Evolutionary conservation across 2,888 invertebrate genomes (phyloP), one percentile per base, ranked within the genome.

Genomic region (Drosophila mimica): DNA sequence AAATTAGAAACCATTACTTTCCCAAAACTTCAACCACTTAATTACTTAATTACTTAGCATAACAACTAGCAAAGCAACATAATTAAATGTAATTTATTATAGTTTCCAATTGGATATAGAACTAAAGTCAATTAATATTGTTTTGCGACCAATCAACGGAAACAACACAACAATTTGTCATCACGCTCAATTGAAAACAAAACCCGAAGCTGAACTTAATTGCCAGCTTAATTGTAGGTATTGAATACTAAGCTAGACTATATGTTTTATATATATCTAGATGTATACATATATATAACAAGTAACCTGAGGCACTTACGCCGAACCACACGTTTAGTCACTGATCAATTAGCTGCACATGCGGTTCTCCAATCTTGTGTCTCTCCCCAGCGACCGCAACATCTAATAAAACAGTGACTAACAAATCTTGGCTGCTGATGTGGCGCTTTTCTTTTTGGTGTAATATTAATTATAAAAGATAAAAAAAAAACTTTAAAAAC

Each of bases 261-360:
- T 56, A 15, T 31, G 34, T 40, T 36, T 28, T 25, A 17, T 33
- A 11, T 43, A 54, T 31, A 30, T 11, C 1, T 40, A 43, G 0
- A 51, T 49, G 34, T 36, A 31, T 51, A 30, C 38, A 33, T 33
- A 15, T 48, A n/a, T 58, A 43, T 33, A 57, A 15, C 61, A 65
- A 48, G 60, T 70, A 77, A 70, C 70, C 31, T 52, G 61, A 79
- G 70, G 64, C 61, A 79, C 56, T 70, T 70, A 25, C 51, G 31
- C 36, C 57, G 7, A 71, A 57, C 76, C 80, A 34, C 71, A 78
- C 61, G 72, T 76, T 78, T 75, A 75, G 76, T 80, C 80, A 78
- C 31, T 33, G 74, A 69, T 77, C 76, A 79, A 77, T 77, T 77
- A 77, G 59, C 58, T 56, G 63, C 72, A 38, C 46, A 46, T 77